These are phyloP conservation scores for Hemichromis elongatus DNA, from an alignment of 2,113 vertebrate species.

Conservation along the genomic window DNA sequence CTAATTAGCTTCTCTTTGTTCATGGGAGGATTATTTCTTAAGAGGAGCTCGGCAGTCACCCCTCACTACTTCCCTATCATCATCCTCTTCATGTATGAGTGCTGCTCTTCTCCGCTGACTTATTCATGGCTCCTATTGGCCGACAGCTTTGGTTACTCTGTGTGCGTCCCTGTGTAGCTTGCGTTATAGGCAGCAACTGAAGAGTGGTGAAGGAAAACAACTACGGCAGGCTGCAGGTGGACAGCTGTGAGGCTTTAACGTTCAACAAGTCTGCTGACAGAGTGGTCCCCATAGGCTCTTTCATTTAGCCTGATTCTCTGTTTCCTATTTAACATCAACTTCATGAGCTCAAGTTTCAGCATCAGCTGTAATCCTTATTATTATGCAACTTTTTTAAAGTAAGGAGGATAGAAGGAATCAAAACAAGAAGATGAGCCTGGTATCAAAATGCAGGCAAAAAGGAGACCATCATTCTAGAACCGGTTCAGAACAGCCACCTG, in stretches of 20 bases:
- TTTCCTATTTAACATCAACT: background rate
- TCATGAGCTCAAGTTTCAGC: background rate
- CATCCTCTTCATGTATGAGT: slow-evolving; percentile 43
- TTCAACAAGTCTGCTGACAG: slow-evolving; percentile 19
- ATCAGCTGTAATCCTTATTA: background rate
- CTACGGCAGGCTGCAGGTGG: background rate
- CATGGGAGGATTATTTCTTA: slow-evolving; percentile 50
- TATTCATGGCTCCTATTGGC: slow-evolving; percentile 39
- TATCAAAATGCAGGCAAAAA: background rate
- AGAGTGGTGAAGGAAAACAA: background rate
- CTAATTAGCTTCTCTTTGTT: slow-evolving; percentile 74
- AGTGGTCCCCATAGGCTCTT: background rate
- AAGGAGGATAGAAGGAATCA: background rate
- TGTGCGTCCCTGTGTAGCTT: background rate
- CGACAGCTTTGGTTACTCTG: slow-evolving; percentile 34
- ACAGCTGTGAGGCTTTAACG: slow-evolving; percentile 19
- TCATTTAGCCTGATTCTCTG: background rate
- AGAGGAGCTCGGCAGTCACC: slow-evolving; percentile 28
- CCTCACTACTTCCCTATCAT: slow-evolving; percentile 39
- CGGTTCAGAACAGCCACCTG: background rate
- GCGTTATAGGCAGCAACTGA: background rate
- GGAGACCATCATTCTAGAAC: background rate
- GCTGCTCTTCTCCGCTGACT: slow-evolving; percentile 38
- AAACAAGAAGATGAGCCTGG: background rate
- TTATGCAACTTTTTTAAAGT: background rate